phyloP scores from a whole-genome alignment of 2,888 invertebrate genomes.

The Junonia oenone region DNA sequence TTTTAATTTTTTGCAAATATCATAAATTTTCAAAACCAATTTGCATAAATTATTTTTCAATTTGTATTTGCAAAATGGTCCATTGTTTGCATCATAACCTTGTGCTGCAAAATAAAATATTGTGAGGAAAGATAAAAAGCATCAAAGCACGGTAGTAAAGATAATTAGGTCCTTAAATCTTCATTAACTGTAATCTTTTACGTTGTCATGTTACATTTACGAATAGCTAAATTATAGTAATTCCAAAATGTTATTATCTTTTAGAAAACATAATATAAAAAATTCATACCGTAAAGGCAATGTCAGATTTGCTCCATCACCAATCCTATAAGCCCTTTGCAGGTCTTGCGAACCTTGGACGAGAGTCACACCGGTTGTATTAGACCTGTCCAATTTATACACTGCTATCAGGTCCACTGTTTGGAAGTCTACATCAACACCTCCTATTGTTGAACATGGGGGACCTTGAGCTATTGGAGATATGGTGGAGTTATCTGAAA shows the following conservation, averaged over 20 bases:
- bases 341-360: conserved; percentile 87
- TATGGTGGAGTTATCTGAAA: conserved; percentile 44
- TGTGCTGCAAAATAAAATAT: no score
- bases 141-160: no score
- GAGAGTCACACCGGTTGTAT: conserved; percentile 82
- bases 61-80: no score
- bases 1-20: no score
- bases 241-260: not conserved
- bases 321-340: conserved; percentile 90
- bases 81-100: no score
- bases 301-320: conserved; percentile 85
- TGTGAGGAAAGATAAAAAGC: no score
- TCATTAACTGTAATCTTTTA: not conserved
- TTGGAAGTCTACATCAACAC: conserved; percentile 88
- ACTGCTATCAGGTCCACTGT: conserved; percentile 90
- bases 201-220: not conserved
- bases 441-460: conserved; percentile 57
- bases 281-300: conserved; percentile 86
- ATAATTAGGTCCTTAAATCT: not conserved
- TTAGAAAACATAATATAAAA: not conserved
- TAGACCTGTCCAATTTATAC: conserved; percentile 84
- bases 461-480: conserved; percentile 76
- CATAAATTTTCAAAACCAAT: no score
- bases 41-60: no score
- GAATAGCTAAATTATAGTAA: not conserved